Percentiles rank a stretch among this genome's conserved stretches.
phyloP scores from a whole-genome alignment of 2,888 invertebrate species.

The Mycalesis mineus region DNA sequence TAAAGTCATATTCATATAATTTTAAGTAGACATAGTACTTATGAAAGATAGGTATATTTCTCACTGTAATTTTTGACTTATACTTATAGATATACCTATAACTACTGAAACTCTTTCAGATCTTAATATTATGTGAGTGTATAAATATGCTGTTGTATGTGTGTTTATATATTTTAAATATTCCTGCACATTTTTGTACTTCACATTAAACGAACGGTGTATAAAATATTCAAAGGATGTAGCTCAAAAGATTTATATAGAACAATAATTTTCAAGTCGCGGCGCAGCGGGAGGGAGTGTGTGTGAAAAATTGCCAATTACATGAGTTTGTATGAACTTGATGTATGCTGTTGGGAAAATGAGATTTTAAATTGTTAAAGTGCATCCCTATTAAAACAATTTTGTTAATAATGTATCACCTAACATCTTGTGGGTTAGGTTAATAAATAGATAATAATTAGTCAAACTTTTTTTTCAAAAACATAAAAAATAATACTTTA shows the following conservation, averaged over 20 bases:
- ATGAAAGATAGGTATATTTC: no score
- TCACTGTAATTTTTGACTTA: no score
- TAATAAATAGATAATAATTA: no score
- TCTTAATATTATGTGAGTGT: no score
- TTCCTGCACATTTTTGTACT: background rate
- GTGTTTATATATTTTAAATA: background rate
- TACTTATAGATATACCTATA: no score
- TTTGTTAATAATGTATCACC: background rate
- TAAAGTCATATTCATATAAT: no score
- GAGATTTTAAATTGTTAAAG: slow-evolving; percentile 5
- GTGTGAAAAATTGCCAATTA: slow-evolving; percentile 29
- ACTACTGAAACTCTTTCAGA: no score
- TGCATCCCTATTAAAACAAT: background rate
- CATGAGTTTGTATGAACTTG: slow-evolving; percentile 14
- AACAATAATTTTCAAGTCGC: slow-evolving; percentile 24
- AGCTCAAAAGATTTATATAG: slow-evolving; percentile 20
- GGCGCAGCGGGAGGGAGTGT: slow-evolving; percentile 24
- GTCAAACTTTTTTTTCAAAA: no score
- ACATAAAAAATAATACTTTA: no score
- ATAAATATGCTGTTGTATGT: no score
- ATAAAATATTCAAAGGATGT: slow-evolving; percentile 22
- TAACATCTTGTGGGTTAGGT: no score
- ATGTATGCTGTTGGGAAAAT: slow-evolving; percentile 6
- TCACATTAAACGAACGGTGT: background rate
- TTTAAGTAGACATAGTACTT: no score